phyloP scores from a whole-genome alignment of 2,113 vertebrate genomes.

The Variabilichromis moorii region DNA sequence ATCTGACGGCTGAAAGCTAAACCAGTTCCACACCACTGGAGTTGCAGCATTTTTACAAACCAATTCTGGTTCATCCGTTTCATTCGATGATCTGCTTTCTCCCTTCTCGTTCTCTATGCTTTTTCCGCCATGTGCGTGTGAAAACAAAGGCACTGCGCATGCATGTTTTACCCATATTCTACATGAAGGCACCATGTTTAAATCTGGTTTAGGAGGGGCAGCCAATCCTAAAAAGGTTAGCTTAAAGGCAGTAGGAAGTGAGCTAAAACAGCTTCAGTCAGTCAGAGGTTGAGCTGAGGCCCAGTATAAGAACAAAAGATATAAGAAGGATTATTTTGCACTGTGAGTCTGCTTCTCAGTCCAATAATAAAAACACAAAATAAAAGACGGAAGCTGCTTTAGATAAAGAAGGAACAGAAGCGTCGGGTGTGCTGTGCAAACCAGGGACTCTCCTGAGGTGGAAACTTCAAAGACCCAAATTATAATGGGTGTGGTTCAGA shows the following conservation, averaged over 20 bases:
- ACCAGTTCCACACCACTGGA: not conserved
- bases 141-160: not conserved
- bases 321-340: not conserved
- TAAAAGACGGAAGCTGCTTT: not conserved
- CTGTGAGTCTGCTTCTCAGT: not conserved
- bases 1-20: not conserved
- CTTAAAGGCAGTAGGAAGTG: not conserved
- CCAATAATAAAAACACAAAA: not conserved
- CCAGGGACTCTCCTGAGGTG: not conserved
- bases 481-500: conserved; percentile 12
- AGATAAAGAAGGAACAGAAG: not conserved
- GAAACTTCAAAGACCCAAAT: conserved; percentile 18
- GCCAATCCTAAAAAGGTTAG: not conserved
- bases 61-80: rapidly evolving
- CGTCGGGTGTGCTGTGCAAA: not conserved
- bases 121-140: rapidly evolving
- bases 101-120: rapidly evolving
- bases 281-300: not conserved
- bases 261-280: not conserved
- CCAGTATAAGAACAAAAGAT: not conserved
- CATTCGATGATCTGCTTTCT: rapidly evolving
- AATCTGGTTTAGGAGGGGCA: not conserved
- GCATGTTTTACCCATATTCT: not conserved
- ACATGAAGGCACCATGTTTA: not conserved
- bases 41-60: not conserved